Percentiles rank a stretch among this genome's conserved stretches.
phyloP scores from a whole-genome alignment of 2,113 vertebrate genomes.

The Nipponia nippon region DNA sequence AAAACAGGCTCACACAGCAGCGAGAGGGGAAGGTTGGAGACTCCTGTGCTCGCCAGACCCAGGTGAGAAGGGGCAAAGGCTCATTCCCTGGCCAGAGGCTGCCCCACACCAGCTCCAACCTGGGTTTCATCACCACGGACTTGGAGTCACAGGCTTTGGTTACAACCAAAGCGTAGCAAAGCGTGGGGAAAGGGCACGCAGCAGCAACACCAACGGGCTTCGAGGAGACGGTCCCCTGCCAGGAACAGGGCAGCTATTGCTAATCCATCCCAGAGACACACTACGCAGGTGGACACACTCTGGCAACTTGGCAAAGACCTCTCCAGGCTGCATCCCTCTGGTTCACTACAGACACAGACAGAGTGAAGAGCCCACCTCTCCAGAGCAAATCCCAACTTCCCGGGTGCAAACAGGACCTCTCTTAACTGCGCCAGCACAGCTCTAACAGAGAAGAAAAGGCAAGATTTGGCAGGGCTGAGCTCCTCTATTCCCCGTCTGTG shows the following conservation, averaged over 20 bases:
- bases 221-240: not conserved
- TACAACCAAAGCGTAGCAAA: not conserved
- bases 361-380: not conserved
- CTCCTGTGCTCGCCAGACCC: not conserved
- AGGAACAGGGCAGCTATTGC: not conserved
- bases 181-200: rapidly evolving
- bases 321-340: not conserved
- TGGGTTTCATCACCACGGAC: not conserved
- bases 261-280: not conserved
- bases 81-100: not conserved
- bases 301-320: not conserved
- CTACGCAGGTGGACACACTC: not conserved
- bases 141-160: not conserved
- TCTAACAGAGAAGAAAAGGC: not conserved
- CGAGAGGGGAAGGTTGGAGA: not conserved
- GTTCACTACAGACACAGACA: rapidly evolving
- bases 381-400: not conserved
- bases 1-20: not conserved
- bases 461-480: not conserved
- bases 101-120: not conserved
- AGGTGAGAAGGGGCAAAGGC: not conserved
- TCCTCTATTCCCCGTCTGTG: rapidly evolving
- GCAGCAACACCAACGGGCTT: not conserved
- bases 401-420: not conserved
- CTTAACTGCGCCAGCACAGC: not conserved